These are phyloP conservation scores for Xiphophorus hellerii DNA, from an alignment of 2,113 vertebrate species.

Conservation along the genomic window DNA sequence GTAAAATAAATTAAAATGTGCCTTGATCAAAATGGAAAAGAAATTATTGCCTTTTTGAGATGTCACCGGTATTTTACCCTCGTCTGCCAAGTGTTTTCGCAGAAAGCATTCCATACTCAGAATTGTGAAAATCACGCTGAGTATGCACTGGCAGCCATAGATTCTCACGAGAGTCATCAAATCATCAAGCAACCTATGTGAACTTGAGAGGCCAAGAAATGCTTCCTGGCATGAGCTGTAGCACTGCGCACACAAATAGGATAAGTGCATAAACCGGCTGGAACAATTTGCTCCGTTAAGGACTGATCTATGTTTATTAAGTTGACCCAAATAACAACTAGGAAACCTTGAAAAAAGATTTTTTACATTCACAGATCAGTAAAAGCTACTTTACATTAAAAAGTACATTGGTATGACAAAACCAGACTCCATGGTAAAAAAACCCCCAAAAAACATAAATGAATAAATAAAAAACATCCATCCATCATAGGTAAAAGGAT, in stretches of 20 bases:
- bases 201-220: conserved; percentile 36
- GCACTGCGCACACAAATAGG: not conserved
- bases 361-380: not conserved
- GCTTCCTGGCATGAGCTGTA: conserved; percentile 1
- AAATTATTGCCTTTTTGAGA: not conserved
- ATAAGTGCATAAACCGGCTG: conserved; percentile 24
- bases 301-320: conserved; percentile 6
- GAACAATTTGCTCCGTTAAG: conserved; percentile 20
- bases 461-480: too few relatives aligned
- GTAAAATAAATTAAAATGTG: not conserved
- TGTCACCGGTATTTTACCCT: conserved; percentile 3
- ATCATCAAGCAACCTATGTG: conserved; percentile 49
- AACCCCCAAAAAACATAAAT: too few relatives aligned
- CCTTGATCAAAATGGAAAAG: not conserved
- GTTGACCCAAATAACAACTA: not conserved
- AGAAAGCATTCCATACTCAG: conserved; percentile 23
- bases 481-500: too few relatives aligned
- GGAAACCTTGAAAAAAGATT: conserved; percentile 12
- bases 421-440: too few relatives aligned
- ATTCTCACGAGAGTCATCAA: conserved; percentile 59
- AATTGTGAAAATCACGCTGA: conserved; percentile 52
- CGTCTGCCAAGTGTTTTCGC: conserved; percentile 25
- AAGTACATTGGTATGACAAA: too few relatives aligned
- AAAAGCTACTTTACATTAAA: not conserved
- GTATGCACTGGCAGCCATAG: conserved; percentile 59